Base-by-base conservation (phyloP, 2,797 vertebrate species). In the Melanotaenia maccullochi region DNA sequence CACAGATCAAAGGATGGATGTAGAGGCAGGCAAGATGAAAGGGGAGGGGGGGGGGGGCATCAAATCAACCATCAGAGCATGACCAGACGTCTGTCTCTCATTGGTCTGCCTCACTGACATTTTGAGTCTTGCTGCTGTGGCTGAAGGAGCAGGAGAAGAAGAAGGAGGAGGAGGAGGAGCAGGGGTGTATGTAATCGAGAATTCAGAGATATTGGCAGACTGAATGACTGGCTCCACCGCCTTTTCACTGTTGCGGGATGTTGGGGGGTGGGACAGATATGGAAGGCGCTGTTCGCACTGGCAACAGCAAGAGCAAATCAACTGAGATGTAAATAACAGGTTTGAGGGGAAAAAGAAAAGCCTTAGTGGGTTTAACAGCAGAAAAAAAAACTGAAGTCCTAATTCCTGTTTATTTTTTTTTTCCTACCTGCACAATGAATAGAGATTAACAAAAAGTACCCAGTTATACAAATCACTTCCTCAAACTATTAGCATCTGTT, bases 81-180 rank as follows among this genome's bases (percentile, higher is more conserved):
- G 83, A 89, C 87, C 90, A 92, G 85, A 90, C 73, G 71, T 85
- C 89, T 90, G 86, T 76, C 82, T 91, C 81, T 90, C 85, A 93
- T 91, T 93, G 89, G 90, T 86, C 84, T 33, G 64, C 78, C 78
- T 79, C 73, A 69, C 71, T 91, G 81, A 80, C 81, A 91, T 91
- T 90, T 87, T 81, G 75, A 87, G 78, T 81, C 80, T 82, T 9
- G 71, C 79, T 80, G 83, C 74, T 84, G 86, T 79, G 85, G 86
- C 72, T 67, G 49, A 74, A 78, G 85, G 84, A 57, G 70, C 83
- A 69, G 70, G 20, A 76, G 62, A 40, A 75, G 28, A 30, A 30
- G 28, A 5, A 30, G 28, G 6, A 69, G 52, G 42, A 73, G 24
- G 6, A 69, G 52, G 42, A 73, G 68, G 52, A 65, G n/a, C 60